Conservation (phyloP, 2,113 vertebrate genomes). For the Carollia perspicillata region DNA sequence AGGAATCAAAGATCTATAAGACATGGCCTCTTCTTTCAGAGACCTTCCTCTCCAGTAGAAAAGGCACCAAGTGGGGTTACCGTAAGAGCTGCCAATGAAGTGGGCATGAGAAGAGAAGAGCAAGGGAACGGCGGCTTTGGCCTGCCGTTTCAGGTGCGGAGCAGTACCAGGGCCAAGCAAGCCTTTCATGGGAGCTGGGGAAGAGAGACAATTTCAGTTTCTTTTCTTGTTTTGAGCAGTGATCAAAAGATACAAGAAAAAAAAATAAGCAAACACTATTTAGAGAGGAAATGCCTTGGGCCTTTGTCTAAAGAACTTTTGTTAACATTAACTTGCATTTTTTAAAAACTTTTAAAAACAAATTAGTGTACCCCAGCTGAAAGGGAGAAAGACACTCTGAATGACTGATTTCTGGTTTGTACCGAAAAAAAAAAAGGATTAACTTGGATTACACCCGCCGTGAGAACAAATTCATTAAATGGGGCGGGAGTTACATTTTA, state of each 20-base stretch:
- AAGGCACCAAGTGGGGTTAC: not conserved
- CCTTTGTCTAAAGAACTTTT: not conserved
- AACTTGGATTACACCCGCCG: not conserved
- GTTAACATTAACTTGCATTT: not conserved
- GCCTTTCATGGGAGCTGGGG: rapidly evolving
- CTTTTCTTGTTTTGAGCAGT: not conserved
- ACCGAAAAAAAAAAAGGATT: not conserved
- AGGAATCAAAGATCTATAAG: not conserved
- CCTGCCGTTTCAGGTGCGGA: not conserved
- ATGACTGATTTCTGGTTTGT: not conserved
- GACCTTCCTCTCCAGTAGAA: no score
- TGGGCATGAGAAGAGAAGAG: not conserved
- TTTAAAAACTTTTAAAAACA: not conserved
- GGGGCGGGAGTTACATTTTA: not conserved
- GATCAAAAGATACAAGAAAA: not conserved
- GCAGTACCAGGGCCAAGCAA: not conserved
- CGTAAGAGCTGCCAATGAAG: not conserved
- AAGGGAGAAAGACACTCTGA: not conserved
- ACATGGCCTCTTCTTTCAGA: not conserved
- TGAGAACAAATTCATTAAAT: not conserved
- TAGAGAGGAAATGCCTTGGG: not conserved
- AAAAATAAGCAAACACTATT: not conserved
- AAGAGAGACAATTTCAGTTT: not conserved
- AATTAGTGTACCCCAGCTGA: not conserved
- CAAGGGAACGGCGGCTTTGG: not conserved